A percentile compares a stretch with the other conserved stretches of the same genome.
Evolutionary conservation across 2,113 vertebrate genomes (phyloP).

Genomic region (Chloropsis cyanopogon): DNA sequence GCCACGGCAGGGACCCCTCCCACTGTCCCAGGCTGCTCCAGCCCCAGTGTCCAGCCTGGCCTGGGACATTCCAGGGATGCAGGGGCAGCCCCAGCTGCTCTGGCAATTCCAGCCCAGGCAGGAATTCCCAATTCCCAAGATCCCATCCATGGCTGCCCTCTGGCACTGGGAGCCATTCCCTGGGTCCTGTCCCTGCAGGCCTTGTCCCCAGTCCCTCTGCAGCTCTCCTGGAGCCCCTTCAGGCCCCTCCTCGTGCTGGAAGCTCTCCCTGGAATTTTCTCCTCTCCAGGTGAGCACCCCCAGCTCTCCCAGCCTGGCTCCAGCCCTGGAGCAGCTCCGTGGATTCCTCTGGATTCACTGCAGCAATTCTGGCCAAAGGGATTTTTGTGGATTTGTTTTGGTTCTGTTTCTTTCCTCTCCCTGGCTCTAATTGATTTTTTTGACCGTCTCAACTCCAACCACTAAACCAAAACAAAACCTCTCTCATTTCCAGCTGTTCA

Average conservation of each 20-base stretch:
- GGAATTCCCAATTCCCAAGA: not conserved
- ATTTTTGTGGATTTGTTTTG: not conserved
- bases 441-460: not conserved
- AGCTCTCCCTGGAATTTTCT: not conserved
- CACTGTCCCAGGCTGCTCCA: fast-evolving
- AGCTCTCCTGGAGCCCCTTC: not conserved
- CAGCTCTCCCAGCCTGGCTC: not conserved
- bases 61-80: not conserved
- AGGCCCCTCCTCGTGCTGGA: not conserved
- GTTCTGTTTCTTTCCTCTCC: not conserved
- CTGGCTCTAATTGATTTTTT: not conserved
- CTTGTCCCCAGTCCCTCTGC: not conserved
- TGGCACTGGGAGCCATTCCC: not conserved
- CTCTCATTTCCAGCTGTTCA: not conserved
- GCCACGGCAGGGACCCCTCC: not conserved
- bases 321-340: not conserved
- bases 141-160: not conserved
- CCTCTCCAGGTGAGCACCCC: fast-evolving
- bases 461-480: not conserved
- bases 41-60: not conserved
- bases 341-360: not conserved
- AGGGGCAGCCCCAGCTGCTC: not conserved
- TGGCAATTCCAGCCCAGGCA: not conserved
- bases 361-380: not conserved
- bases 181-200: not conserved